Conservation (phyloP, 2,797 vertebrate species). For the Propithecus deckenii region DNA sequence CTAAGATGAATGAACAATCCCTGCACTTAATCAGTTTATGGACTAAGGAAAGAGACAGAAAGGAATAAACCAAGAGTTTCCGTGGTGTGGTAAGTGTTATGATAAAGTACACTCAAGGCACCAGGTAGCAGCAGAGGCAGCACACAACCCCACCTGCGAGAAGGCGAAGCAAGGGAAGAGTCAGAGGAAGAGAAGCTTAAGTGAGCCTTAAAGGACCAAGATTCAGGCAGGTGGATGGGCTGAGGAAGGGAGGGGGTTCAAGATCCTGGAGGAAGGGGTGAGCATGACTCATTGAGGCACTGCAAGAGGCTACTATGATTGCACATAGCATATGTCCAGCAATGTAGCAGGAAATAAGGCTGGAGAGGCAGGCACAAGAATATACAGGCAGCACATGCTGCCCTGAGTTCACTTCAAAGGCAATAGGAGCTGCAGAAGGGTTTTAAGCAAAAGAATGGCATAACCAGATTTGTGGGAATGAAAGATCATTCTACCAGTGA, state of each 20-base stretch:
- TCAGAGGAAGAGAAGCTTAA: not conserved
- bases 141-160: not conserved
- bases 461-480: not conserved
- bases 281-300: not conserved
- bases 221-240: not conserved
- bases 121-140: not conserved
- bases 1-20: not conserved
- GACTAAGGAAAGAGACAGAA: not conserved
- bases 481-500: not conserved
- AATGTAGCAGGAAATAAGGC: not conserved
- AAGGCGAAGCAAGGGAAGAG: not conserved
- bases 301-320: not conserved
- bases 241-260: not conserved
- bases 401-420: not conserved
- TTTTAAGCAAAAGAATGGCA: not conserved
- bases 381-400: not conserved
- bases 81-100: not conserved
- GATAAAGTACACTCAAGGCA: not conserved
- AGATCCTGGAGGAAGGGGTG: not conserved
- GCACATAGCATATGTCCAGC: fast-evolving
- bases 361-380: not conserved
- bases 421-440: not conserved
- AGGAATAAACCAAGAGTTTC: not conserved
- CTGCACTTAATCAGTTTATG: not conserved
- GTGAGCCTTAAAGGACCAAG: not conserved